A percentile compares a stretch with the other conserved stretches of the same genome.
Evolutionary conservation across 2,797 vertebrate species (phyloP).

Genomic region (Dryobates pubescens): DNA sequence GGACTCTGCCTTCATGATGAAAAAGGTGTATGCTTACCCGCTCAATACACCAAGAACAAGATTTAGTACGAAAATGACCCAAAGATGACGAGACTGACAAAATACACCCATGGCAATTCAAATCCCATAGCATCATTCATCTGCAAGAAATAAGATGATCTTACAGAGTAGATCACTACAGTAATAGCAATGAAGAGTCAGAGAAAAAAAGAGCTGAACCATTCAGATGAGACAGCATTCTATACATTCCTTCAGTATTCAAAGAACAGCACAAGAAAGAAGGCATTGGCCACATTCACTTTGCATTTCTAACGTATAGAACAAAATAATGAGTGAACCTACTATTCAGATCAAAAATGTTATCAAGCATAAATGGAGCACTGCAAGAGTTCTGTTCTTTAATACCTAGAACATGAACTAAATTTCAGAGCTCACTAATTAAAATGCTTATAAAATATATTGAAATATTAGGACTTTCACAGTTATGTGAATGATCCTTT

Average conservation of each 20-base stretch:
- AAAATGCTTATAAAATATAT: background rate
- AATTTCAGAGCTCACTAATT: background rate
- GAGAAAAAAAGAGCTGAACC: constrained; percentile 37
- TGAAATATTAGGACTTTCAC: background rate
- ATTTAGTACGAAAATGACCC: constrained; percentile 99
- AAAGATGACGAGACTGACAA: constrained; percentile 99
- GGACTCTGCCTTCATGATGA: constrained; percentile 84
- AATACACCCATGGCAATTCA: constrained; percentile 99
- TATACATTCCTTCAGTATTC: constrained; percentile 59
- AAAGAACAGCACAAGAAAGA: constrained; percentile 2
- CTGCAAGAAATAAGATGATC: constrained; percentile 86
- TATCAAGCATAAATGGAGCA: background rate
- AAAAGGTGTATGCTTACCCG: constrained; percentile 93
- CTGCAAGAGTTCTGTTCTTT: background rate
- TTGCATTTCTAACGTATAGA: background rate
- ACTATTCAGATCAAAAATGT: constrained; percentile 1
- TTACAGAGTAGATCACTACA: constrained; percentile 78
- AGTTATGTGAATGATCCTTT: background rate
- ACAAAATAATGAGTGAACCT: background rate
- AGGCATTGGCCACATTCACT: constrained; percentile 18
- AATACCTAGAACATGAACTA: background rate
- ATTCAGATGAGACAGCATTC: constrained; percentile 56
- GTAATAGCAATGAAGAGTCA: constrained; percentile 67
- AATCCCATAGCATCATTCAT: constrained; percentile 99
- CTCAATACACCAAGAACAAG: constrained; percentile 99